These are phyloP conservation scores for Telmatochromis sp. DNA, from an alignment of 2,113 vertebrate genomes.

Conservation along the genomic window DNA sequence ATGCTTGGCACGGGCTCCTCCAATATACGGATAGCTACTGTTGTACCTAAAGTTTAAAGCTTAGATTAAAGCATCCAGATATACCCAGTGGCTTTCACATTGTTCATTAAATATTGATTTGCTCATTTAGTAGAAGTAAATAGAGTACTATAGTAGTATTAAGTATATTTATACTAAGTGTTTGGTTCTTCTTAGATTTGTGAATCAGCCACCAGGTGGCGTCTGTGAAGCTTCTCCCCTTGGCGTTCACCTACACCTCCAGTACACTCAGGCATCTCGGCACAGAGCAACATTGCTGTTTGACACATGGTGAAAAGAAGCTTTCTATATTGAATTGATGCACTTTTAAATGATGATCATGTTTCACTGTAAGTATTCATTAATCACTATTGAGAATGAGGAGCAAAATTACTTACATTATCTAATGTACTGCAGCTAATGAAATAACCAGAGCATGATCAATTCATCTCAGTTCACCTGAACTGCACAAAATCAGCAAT, in stretches of 20 bases:
- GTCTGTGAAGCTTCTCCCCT: background rate
- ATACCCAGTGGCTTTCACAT: background rate
- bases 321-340: background rate
- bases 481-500: background rate
- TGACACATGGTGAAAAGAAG: background rate
- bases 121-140: background rate
- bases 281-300: background rate
- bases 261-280: background rate
- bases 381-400: slow-evolving; percentile 15
- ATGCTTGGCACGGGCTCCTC: background rate
- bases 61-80: background rate
- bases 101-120: background rate
- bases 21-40: background rate
- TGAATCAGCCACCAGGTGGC: slow-evolving; percentile 41
- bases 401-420: background rate
- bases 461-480: background rate
- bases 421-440: slow-evolving; percentile 36
- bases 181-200: background rate
- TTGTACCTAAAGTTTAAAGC: background rate
- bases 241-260: background rate
- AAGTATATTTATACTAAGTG: background rate
- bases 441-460: slow-evolving; percentile 5
- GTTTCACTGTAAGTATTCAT: background rate
- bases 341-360: background rate
- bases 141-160: background rate